These are phyloP conservation scores for Acanthiza pusilla DNA, from an alignment of 2,797 vertebrate species.

Conservation along the genomic window DNA sequence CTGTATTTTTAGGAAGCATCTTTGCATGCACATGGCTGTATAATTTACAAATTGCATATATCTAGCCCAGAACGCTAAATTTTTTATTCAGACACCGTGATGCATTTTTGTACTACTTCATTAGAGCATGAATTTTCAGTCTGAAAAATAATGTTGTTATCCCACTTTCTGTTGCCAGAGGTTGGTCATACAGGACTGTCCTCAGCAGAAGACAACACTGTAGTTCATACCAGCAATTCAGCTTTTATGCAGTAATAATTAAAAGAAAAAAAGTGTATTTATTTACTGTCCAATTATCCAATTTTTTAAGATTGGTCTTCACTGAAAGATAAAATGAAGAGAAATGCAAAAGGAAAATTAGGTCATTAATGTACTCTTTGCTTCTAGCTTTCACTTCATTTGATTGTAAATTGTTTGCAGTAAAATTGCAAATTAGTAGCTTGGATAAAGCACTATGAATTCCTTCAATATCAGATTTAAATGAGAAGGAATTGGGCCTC, in stretches of 20 bases:
- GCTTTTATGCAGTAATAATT: background rate
- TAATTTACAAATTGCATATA: background rate
- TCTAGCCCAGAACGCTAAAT: background rate
- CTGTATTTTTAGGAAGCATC: background rate
- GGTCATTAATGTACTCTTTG: conserved; percentile 39
- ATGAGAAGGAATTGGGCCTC: conserved; percentile 43
- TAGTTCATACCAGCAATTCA: background rate
- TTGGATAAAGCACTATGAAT: conserved; percentile 21
- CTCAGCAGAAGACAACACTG: background rate
- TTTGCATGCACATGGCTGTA: background rate
- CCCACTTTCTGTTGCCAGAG: background rate
- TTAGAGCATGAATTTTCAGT: background rate
- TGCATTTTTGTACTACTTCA: background rate
- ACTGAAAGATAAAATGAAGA: conserved; percentile 53
- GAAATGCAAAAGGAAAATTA: conserved; percentile 57
- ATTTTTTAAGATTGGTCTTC: conserved; percentile 37
- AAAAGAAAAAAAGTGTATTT: conserved; percentile 25
- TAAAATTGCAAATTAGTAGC: conserved; percentile 34
- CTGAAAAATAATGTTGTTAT: background rate
- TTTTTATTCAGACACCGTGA: background rate
- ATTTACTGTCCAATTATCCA: conserved; percentile 49
- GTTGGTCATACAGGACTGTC: background rate
- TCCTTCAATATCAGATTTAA: conserved; percentile 47
- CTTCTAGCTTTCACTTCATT: conserved; percentile 67
- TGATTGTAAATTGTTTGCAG: conserved; percentile 64